A percentile compares a stretch with the other conserved stretches of the same genome.
These are phyloP conservation scores for Aviceda subcristata DNA, from an alignment of 2,113 vertebrate species.

Conservation along the genomic window DNA sequence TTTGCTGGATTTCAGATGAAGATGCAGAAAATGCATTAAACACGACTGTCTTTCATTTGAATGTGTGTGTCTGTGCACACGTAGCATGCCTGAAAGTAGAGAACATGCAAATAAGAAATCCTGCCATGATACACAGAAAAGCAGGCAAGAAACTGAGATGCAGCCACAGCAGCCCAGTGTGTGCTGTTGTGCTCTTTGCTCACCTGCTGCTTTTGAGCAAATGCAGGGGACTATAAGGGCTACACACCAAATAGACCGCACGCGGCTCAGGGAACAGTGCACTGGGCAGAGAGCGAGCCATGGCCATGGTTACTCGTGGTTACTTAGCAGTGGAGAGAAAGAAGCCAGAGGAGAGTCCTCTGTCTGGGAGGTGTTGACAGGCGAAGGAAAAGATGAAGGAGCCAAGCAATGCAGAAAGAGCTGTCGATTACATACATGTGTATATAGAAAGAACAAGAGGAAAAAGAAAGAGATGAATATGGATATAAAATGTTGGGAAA, in stretches of 20 bases:
- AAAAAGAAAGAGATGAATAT: not conserved
- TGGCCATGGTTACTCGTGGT: not conserved
- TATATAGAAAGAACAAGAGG: not conserved
- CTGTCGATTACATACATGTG: not conserved
- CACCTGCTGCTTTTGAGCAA: not conserved
- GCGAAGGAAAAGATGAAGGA: not conserved
- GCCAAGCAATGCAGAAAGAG: not conserved
- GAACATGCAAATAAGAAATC: not conserved
- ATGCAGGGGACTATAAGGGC: not conserved
- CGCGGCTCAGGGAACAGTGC: not conserved
- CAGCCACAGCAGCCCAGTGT: not conserved
- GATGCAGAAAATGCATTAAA: not conserved
- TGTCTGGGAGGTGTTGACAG: not conserved
- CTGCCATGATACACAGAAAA: not conserved
- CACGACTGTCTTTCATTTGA: not conserved
- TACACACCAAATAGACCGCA: not conserved
- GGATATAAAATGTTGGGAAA: not conserved
- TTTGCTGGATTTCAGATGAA: not conserved
- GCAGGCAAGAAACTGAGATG: not conserved
- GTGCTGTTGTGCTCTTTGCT: not conserved
- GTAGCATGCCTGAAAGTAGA: not conserved
- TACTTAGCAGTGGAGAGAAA: not conserved
- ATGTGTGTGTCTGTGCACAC: rapidly evolving
- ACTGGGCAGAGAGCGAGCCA: rapidly evolving
- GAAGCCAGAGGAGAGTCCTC: not conserved